Evolutionary conservation across 1,140 invertebrate species (phyloP).

Genomic region (Aporrectodea caliginosa): DNA sequence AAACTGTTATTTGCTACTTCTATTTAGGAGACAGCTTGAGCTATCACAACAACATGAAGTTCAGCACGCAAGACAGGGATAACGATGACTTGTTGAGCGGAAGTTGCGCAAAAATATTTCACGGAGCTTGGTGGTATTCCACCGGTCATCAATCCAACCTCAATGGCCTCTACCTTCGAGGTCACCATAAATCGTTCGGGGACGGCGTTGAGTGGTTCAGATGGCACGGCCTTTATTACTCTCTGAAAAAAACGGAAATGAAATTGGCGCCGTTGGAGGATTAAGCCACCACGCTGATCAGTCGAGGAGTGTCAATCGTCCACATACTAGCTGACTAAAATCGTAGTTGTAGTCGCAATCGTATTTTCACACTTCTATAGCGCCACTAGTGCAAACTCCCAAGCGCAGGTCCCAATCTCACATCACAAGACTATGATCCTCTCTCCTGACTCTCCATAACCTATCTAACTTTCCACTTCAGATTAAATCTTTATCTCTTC

Average conservation of each 20-base stretch:
- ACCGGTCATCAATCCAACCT: slow-evolving; percentile 44
- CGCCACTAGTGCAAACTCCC: too few relatives aligned
- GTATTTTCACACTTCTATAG: too few relatives aligned
- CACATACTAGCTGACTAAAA: too few relatives aligned
- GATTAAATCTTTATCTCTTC: too few relatives aligned
- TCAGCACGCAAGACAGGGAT: neutral
- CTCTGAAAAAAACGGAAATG: neutral
- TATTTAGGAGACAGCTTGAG: neutral
- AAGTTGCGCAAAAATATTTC: neutral
- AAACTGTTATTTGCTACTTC: too few relatives aligned
- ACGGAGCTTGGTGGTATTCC: slow-evolving; percentile 45
- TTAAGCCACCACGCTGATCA: too few relatives aligned
- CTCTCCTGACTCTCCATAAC: too few relatives aligned
- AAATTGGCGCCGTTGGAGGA: neutral
- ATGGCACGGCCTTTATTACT: neutral
- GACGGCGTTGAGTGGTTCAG: neutral
- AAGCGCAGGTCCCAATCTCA: too few relatives aligned
- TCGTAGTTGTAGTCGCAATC: too few relatives aligned
- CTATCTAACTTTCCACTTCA: too few relatives aligned
- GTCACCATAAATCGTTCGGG: neutral
- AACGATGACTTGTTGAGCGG: neutral
- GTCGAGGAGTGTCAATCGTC: too few relatives aligned
- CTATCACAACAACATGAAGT: neutral
- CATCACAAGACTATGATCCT: too few relatives aligned
- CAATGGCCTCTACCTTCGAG: slow-evolving; percentile 37